Base-by-base conservation (phyloP, 2,797 vertebrate genomes). In the Phoeniculus purpureus region DNA sequence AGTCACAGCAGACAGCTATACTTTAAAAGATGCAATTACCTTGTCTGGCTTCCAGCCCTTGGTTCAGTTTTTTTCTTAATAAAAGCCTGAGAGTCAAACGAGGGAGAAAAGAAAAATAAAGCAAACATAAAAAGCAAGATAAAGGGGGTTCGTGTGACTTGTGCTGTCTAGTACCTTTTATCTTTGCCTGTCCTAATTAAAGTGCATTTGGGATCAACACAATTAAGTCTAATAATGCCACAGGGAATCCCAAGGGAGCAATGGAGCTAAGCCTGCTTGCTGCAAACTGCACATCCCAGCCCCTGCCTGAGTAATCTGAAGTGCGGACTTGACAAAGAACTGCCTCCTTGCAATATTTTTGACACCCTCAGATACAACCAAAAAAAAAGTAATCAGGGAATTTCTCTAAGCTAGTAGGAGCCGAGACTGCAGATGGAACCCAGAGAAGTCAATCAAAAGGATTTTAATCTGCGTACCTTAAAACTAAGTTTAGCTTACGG, bases 11-110 rank as follows among this genome's bases (percentile, higher is more conserved):
- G 78, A 90, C 55, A 90, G 78, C 78, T 90, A 22, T 45, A 81
- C 37, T 86, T 90, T 65, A 81, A 85, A 88, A 89, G 92, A 89
- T 51, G 75, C 52, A 91, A 94, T 82, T 94, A 91, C 32, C 68
- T 75, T 88, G 78, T 83, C 85, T 87, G n/a, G n/a, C n/a, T n/a
- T n/a, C n/a, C n/a, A n/a, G n/a, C n/a, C n/a, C n/a, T n/a, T n/a
- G n/a, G n/a, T n/a, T n/a, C n/a, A n/a, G n/a, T n/a, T 23, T n/a
- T 48, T 66, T 62, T 70, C 6, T 68, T 66, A 80, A 59, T 56
- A 90, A 65, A 82, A 78, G 43, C n/a, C 23, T 32, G 9, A 79
- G 17, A 77, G 29, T 61, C 79, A 82, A 85, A 91, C 25, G 34
- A 92, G 8, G 3, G 43, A 62, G n/a, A 85, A 75, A 48, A 73